Conservation (phyloP, 2,113 vertebrate species). For the Dipodomys spectabilis region DNA sequence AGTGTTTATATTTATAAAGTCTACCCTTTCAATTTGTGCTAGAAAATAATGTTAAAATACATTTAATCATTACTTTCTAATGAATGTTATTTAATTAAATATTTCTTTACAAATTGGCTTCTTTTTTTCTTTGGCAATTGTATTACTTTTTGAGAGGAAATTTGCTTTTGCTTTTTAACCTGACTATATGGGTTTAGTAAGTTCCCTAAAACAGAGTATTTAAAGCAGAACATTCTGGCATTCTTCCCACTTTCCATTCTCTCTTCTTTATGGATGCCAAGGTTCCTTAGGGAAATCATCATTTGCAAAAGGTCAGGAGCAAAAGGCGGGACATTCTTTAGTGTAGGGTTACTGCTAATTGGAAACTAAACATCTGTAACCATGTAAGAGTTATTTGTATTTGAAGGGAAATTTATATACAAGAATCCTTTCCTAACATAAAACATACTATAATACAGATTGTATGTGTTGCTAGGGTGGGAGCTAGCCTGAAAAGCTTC, state of each 20-base stretch:
- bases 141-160: constrained; percentile 41
- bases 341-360: constrained; percentile 82
- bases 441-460: constrained; percentile 68
- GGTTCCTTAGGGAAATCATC: constrained; percentile 84
- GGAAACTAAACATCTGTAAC: constrained; percentile 82
- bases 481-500: constrained; percentile 41
- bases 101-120: constrained; percentile 59
- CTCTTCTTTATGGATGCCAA: constrained; percentile 79
- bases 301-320: constrained; percentile 83
- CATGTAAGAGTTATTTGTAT: constrained; percentile 79
- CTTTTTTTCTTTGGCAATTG: constrained; percentile 60
- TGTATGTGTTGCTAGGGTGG: constrained; percentile 21
- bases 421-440: constrained; percentile 77
- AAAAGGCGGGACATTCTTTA: constrained; percentile 79
- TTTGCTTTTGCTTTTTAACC: constrained; percentile 65
- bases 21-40: constrained; percentile 52
- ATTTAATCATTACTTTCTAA: constrained; percentile 64
- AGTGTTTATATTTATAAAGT: background rate
- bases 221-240: constrained; percentile 77
- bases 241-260: constrained; percentile 83
- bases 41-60: constrained; percentile 59
- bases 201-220: constrained; percentile 70
- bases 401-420: constrained; percentile 81
- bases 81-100: constrained; percentile 73
- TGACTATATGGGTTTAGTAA: constrained; percentile 79